Base-by-base conservation (phyloP, 37 sponge, comb jelly and placozoan genomes). In the Cladorhizidae sp. region DNA sequence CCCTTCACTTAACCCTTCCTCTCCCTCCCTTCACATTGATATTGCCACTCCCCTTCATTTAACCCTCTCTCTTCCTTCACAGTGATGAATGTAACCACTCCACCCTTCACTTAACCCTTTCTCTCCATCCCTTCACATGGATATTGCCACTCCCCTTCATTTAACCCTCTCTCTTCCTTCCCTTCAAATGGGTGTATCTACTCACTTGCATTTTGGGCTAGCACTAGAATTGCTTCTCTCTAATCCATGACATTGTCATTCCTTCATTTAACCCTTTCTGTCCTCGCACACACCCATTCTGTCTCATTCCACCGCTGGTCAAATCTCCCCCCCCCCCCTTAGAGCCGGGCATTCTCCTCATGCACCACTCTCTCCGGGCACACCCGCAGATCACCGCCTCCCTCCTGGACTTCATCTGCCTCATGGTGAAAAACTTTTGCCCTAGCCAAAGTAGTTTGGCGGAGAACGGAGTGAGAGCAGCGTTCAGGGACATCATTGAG, bases 281-380 rank as follows among this genome's bases (percentile, higher is more conserved):
- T 11, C 64, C 9, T 28, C 31, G 25, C 64, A n/a, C 29, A 8
- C 26, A 23, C 39, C 28, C 23, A 40, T 71, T 42, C 50, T 22
- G 2, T 71, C 2, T 26, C 43, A 45, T n/a, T 37, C 36, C 28
- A 3, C 49, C n/a, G n/a, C 5, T 12, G 9, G 11, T 69, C 39
- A 15, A 38, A 15, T 28, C 3, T 43, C 31, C 17, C 40, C 35
- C 74, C 6, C 68, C 39, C 39, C 72, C 39, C 35, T 6, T 69
- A 96, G 99, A 99, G 75, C 99, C 99, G 23, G 99, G 79, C 31
- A 94, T 99, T 57, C 81, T 99, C 56, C 81, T 99, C 32, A 99
- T 99, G 93, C 80, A 85, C 70, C 87, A 99, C 63, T 96, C 99
- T 7, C 74, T 96, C 18, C 77, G 81, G 51, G 58, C 89, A 17